Evolutionary conservation across 2,888 invertebrate species (phyloP), one percentile per base, ranked within the genome.

Genomic region (Salticus scenicus): DNA sequence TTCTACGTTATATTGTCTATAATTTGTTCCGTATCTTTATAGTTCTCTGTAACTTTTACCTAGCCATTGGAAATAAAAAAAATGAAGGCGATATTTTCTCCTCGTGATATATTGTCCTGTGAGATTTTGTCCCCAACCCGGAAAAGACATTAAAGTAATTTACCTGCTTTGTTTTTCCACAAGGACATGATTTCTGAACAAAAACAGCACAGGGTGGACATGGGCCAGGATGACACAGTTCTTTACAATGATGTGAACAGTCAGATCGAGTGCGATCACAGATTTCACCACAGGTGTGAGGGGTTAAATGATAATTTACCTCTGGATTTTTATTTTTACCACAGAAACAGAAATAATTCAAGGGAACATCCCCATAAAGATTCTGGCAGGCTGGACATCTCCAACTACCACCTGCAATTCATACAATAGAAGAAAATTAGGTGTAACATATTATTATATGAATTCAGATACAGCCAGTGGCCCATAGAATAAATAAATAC

Each of bases 321-420:
- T 94, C 94, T 0, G 97, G 97, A 89, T 95, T 94, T 63, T 93
- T 93, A 0, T 93, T 91, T 90, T 96, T 95, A 30, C 96, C 96
- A 91, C 99, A 99, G 92, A 97, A 98, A 91, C 99, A 99, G 20
- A 93, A 93, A 91, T 98, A 98, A 76, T 95, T 94, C 0, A 93
- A 93, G 0, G 98, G 98, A 76, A 96, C 93, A 30, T 93, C 93
- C 20, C 93, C 92, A 81, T 94, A 94, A 1, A 95, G 94, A 91
- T 96, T 96, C 91, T 98, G 98, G 91, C 99, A 99, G 0, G 97
- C 97, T 0, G 98, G 98, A 91, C 99, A 99, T 27, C 98, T 94
- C 99, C 99, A 99, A 17, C 73, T 74, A 17, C 73, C 69, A 66
- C 77, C 82, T 81, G 66, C 0, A 66, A 41, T 31, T 24, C 31